phyloP scores from a whole-genome alignment of 2,888 invertebrate species.

The Coelinius sp. region DNA sequence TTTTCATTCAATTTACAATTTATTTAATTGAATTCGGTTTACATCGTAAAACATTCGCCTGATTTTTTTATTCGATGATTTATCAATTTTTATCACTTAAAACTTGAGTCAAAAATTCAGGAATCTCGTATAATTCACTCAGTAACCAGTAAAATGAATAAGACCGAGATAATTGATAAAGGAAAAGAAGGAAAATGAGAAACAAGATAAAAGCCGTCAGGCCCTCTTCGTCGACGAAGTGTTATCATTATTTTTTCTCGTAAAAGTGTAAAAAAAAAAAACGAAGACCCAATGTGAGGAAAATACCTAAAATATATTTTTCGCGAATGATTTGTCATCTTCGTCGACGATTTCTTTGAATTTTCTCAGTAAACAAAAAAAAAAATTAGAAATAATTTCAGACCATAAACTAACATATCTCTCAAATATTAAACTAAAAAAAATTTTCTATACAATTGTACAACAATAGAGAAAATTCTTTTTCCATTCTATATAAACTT shows the following conservation, averaged over 20 bases:
- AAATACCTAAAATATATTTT: conserved; percentile 8
- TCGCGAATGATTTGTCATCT: not conserved
- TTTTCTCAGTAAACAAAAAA: conserved; percentile 4
- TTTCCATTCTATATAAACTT: conserved; percentile 42
- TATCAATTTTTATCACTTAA: not conserved
- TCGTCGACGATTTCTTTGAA: not conserved
- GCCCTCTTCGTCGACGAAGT: conserved; percentile 2
- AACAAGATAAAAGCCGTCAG: not conserved
- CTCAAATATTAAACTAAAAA: conserved; percentile 60
- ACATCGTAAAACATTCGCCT: not conserved
- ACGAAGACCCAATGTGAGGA: not conserved
- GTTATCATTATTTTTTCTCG: not conserved
- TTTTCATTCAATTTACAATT: not conserved
- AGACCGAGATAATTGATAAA: not conserved
- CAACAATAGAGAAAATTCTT: conserved; percentile 54
- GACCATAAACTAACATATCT: conserved; percentile 69
- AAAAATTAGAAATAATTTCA: conserved; percentile 48
- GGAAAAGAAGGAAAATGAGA: not conserved
- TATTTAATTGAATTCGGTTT: not conserved
- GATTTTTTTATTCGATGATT: not conserved
- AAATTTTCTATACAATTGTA: conserved; percentile 66
- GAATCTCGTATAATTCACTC: not conserved
- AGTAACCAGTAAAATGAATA: not conserved
- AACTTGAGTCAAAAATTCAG: not conserved
- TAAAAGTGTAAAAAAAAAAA: not conserved